phyloP scores from a whole-genome alignment of 2,888 invertebrate genomes.

The Nymphalis polychloros region DNA sequence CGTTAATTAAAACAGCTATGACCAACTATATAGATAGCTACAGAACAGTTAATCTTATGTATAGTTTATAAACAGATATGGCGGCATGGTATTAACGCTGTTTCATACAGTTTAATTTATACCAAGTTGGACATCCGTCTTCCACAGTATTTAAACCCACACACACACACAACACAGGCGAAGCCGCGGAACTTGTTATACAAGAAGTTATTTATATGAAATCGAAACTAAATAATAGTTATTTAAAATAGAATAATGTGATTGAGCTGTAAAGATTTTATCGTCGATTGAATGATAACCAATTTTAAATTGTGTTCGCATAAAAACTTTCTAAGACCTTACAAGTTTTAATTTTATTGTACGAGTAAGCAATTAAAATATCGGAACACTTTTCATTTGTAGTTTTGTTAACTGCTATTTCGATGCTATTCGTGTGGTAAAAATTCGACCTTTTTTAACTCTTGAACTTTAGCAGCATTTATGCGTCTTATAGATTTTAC shows the following conservation, averaged over 20 bases:
- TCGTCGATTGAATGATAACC: background rate
- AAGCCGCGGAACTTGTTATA: too few relatives aligned
- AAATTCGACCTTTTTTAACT: background rate
- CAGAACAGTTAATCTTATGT: conserved; percentile 1
- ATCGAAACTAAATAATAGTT: background rate
- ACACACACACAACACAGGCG: too few relatives aligned
- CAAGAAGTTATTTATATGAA: too few relatives aligned
- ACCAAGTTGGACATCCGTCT: too few relatives aligned
- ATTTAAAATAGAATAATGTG: background rate
- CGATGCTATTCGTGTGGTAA: background rate
- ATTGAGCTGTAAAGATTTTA: background rate
- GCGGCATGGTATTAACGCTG: background rate
- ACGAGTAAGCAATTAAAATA: background rate
- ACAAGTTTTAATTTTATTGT: background rate
- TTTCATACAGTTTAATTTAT: too few relatives aligned
- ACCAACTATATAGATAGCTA: conserved; percentile 1
- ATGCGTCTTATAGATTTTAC: too few relatives aligned
- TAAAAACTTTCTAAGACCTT: conserved; percentile 27
- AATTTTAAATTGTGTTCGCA: conserved; percentile 1
- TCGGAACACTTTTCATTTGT: background rate
- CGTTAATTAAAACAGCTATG: conserved; percentile 4
- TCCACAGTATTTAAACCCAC: too few relatives aligned
- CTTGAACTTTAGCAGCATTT: too few relatives aligned
- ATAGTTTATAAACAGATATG: background rate
- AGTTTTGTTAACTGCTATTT: background rate